Percentiles rank a stretch among this genome's conserved stretches.
These are phyloP conservation scores for Oryctes rhinoceros DNA, from an alignment of 1,140 invertebrate genomes.

Conservation along the genomic window DNA sequence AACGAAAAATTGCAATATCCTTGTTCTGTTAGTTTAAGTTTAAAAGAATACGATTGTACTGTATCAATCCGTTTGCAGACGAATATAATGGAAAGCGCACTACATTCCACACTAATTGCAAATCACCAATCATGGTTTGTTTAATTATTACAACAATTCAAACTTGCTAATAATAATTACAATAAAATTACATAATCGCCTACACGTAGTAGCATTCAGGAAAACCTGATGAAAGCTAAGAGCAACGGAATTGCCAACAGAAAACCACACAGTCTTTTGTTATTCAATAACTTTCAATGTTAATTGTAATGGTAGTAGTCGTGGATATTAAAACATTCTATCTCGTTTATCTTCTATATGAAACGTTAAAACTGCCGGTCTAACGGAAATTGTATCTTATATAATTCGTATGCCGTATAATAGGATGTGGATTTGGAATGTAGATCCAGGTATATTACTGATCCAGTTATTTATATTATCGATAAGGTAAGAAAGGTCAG, in stretches of 20 bases:
- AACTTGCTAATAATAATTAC: neutral
- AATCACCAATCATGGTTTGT: neutral
- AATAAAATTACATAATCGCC: neutral
- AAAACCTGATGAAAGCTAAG: neutral
- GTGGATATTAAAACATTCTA: neutral
- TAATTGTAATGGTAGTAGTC: neutral
- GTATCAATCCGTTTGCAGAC: no score
- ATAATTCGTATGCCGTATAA: neutral
- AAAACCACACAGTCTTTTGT: neutral
- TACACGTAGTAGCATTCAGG: neutral
- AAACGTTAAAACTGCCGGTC: neutral
- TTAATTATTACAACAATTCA: neutral
- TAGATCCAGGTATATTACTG: no score
- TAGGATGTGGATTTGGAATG: no score
- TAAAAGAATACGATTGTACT: no score
- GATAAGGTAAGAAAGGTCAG: no score
- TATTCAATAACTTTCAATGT: constrained; percentile 2
- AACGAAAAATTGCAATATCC: no score
- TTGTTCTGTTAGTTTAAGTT: no score
- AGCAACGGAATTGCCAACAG: no score
- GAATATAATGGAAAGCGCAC: no score
- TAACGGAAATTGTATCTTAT: neutral
- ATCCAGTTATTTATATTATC: no score
- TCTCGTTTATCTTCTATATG: no score
- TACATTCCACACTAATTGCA: neutral